These are phyloP conservation scores for Drosophila persimilis DNA, from an alignment of 1,140 invertebrate species.

Conservation along the genomic window DNA sequence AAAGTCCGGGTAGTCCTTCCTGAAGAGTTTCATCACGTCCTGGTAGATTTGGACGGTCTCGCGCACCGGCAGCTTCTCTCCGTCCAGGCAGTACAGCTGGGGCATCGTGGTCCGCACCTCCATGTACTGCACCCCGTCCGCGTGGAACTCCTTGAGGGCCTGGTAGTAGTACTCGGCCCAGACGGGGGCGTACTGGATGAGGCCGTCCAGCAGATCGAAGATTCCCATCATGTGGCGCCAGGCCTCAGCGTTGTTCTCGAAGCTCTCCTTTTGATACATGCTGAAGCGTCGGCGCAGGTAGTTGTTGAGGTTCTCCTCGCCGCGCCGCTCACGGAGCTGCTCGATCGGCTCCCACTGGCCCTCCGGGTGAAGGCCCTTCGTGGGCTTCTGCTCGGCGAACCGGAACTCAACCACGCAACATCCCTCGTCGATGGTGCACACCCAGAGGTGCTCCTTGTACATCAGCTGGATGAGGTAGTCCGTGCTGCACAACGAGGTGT, in stretches of 20 bases:
- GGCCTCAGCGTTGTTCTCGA: slow-evolving; percentile 85
- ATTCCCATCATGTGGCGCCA: slow-evolving; percentile 88
- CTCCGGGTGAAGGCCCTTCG: slow-evolving; percentile 21
- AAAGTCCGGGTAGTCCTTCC: slow-evolving; percentile 86
- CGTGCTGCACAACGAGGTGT: slow-evolving; percentile 86
- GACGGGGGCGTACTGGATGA: slow-evolving; percentile 88
- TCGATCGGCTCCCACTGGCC: slow-evolving; percentile 86
- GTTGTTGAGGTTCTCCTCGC: slow-evolving; percentile 30
- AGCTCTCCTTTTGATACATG: slow-evolving; percentile 71
- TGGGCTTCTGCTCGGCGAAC: slow-evolving; percentile 82
- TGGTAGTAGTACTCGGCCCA: slow-evolving; percentile 89
- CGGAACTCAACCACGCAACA: slow-evolving; percentile 64
- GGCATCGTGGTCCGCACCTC: slow-evolving; percentile 87
- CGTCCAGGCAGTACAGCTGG: slow-evolving; percentile 86
- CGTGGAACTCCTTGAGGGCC: slow-evolving; percentile 87
- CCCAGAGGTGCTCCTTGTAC: slow-evolving; percentile 54
- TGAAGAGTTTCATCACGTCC: slow-evolving; percentile 84
- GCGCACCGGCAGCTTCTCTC: slow-evolving; percentile 83
- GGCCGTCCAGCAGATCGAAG: slow-evolving; percentile 85
- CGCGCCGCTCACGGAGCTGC: slow-evolving; percentile 79
- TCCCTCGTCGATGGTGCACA: slow-evolving; percentile 43
- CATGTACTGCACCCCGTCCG: slow-evolving; percentile 91
- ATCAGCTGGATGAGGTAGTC: slow-evolving; percentile 84
- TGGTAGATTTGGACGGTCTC: slow-evolving; percentile 85
- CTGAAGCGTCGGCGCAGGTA: slow-evolving; percentile 33